Conservation (phyloP, 2,888 invertebrate genomes). For the Drosophila nr. perissopoda region DNA sequence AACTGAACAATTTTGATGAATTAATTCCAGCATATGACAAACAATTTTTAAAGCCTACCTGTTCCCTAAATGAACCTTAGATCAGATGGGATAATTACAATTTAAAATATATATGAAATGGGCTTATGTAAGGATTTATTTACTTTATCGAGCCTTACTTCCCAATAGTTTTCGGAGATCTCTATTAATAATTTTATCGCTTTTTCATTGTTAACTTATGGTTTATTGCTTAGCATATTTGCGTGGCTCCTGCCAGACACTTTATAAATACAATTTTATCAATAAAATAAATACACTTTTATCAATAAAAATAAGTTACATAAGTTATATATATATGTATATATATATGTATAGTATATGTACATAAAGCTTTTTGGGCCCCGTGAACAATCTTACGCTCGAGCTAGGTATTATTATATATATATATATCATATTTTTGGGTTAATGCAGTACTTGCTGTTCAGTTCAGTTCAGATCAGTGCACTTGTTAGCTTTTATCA, state of each 20-base stretch:
- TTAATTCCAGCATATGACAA: slow-evolving; percentile 7
- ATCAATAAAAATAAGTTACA: slow-evolving; percentile 31
- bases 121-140: neutral
- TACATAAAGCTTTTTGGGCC: slow-evolving; percentile 65
- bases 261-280: slow-evolving; percentile 47
- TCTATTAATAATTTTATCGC: neutral
- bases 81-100: neutral
- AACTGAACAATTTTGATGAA: slow-evolving; percentile 14
- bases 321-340: neutral
- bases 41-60: neutral
- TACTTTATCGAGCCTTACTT: neutral
- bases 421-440: neutral
- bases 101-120: neutral
- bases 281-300: slow-evolving; percentile 48
- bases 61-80: neutral
- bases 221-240: slow-evolving; percentile 26
- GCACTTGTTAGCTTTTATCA: slow-evolving; percentile 24
- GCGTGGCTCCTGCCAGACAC: slow-evolving; percentile 19
- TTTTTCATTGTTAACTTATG: slow-evolving; percentile 11
- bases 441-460: slow-evolving; percentile 12
- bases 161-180: neutral
- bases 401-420: slow-evolving; percentile 21
- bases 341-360: slow-evolving; percentile 38
- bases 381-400: slow-evolving; percentile 21
- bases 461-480: slow-evolving; percentile 29